Evolutionary conservation across 2,888 invertebrate species (phyloP), one percentile per base, ranked within the genome.

Genomic region (Pristionchus entomophagus): DNA sequence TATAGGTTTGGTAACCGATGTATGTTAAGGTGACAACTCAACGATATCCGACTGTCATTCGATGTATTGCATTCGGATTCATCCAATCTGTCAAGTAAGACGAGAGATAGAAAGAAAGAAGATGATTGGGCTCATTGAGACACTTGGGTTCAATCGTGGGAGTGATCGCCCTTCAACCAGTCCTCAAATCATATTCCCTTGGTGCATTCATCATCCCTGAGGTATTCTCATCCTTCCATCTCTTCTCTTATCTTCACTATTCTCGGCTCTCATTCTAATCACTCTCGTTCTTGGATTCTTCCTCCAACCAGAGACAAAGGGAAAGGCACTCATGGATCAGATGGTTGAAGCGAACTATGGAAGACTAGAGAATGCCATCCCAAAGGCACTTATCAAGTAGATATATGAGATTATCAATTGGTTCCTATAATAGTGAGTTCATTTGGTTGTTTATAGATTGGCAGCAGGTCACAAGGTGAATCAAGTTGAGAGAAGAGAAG

Each of bases 11-110:
- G n/a, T n/a, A n/a, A n/a, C n/a, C n/a, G n/a, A n/a, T n/a, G n/a
- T n/a, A n/a, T 49, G 26, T 49, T 41, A 0, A 89, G 82, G 89
- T 90, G 32, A 92, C 92, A 5, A 89, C 92, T 29, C 92, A 91
- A 86, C 83, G 91, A 29, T 92, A 93, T 77, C 92, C 92, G 12
- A 92, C 92, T 14, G 92, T 92, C 53, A 91, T 92, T 80, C 86
- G 92, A 77, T 91, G 92, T 82, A 88, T 91, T 53, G 92, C 92
- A 14, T 93, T 92, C 86, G 92, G 92, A 45, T 91, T 88, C 81
- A 87, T 92, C 38, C 91, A 92, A 65, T 88, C 90, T 1, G 88
- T 89, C 85, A 90, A 90, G 91, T 91, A 51, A 62, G 22, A 14
- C 29, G 14, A 29, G 26, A 29, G 32, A 62, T 32, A 10, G 4